Evolutionary conservation across 2,888 invertebrate species (phyloP).

Genomic region (Cabera pusaria): DNA sequence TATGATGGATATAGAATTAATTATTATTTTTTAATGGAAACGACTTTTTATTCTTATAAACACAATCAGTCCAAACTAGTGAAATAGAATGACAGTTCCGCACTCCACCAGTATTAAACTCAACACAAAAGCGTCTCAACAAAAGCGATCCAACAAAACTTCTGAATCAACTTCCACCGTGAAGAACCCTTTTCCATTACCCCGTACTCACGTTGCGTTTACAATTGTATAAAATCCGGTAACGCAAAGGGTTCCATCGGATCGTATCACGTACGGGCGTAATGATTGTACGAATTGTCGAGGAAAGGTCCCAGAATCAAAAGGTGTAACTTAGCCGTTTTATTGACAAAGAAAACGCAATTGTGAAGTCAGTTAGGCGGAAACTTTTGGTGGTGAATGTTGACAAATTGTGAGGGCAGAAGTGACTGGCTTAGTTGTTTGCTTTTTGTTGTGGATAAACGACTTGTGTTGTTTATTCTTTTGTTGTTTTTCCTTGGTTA

Average conservation of each 20-base stretch:
- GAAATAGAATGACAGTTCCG: no score
- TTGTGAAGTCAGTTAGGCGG: conserved; percentile 18
- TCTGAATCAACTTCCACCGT: conserved; percentile 13
- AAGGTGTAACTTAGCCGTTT: conserved; percentile 21
- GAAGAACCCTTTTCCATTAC: conserved; percentile 31
- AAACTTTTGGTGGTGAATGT: conserved; percentile 10
- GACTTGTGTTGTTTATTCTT: neutral
- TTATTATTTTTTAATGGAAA: no score
- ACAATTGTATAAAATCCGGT: conserved; percentile 30
- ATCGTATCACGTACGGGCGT: conserved; percentile 30
- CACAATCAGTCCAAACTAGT: no score
- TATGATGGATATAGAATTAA: no score
- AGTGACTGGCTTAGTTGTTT: no score
- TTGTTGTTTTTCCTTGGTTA: no score
- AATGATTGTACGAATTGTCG: conserved; percentile 29
- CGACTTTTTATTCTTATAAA: no score
- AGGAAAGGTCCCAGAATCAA: conserved; percentile 20
- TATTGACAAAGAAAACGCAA: conserved; percentile 25
- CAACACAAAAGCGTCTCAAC: conserved; percentile 6
- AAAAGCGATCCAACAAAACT: conserved; percentile 13
- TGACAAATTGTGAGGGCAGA: conserved; percentile 7
- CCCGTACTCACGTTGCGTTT: conserved; percentile 24
- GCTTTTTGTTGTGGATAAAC: no score
- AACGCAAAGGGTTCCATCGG: conserved; percentile 17
- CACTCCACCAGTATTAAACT: no score